Conservation (phyloP, 30 jellyfish, hydroid and myxozoan species). For the Hydra vulgaris region DNA sequence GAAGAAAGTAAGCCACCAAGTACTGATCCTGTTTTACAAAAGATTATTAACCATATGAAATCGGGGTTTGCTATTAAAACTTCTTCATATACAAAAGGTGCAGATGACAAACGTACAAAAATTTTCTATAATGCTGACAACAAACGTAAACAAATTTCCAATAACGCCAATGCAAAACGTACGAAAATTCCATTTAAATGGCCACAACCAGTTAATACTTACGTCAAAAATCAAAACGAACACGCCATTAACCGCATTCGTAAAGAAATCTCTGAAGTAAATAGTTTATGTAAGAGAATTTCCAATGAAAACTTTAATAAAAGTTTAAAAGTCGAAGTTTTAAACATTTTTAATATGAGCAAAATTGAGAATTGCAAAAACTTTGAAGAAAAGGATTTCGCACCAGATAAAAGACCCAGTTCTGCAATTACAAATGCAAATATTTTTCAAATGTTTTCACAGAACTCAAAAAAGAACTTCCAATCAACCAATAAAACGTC, state of each 20-base stretch:
- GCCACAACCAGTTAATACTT: background rate
- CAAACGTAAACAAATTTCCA: background rate
- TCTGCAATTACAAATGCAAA: background rate
- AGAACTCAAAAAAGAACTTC: background rate
- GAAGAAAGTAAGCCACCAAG: conserved; percentile 10
- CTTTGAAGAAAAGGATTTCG: background rate
- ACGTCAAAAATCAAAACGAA: background rate
- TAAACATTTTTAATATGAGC: background rate
- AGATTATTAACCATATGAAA: background rate
- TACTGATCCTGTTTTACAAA: conserved; percentile 1
- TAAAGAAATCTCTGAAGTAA: background rate
- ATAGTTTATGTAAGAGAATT: background rate
- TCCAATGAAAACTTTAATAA: background rate
- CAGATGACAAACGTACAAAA: background rate
- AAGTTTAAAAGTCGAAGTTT: background rate
- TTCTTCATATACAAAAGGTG: background rate
- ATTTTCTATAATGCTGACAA: too few relatives aligned
- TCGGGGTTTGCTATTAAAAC: conserved; percentile 6
- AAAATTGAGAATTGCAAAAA: background rate
- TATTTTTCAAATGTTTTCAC: background rate
- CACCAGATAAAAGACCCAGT: too few relatives aligned
- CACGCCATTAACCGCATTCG: background rate
- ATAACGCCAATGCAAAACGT: too few relatives aligned
- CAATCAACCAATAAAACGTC: background rate
- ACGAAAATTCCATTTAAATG: background rate